Evolutionary conservation across 2,888 invertebrate species (phyloP), one percentile per base, ranked within the genome.

Genomic region (Alitta virens): DNA sequence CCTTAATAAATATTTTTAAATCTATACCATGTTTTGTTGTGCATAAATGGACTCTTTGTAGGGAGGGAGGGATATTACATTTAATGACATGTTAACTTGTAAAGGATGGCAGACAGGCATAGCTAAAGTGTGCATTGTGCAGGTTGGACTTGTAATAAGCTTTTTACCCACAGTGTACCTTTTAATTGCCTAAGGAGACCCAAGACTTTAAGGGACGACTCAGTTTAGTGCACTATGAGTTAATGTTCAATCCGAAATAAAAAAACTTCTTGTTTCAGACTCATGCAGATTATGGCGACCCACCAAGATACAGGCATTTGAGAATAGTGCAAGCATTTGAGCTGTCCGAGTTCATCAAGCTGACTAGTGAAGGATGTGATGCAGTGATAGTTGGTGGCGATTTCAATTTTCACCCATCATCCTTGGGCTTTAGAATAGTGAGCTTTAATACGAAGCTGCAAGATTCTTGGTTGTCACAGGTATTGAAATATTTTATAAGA

Each of bases 321-420:
- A 86, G 99, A 72, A 88, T 94, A 5, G 86, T 92, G 58, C 98
- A 99, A 85, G 93, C 96, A 0, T 93, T 92, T 78, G 94, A 98
- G 75, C 90, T 94, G 63, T 92, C 94, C 64, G 94, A 97, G 84
- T 94, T 98, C 81, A 90, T 99, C 63, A 89, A 90, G 74, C 86
- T 92, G 74, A 96, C 95, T 0, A 87, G 89, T 51, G 85, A 86
- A 2, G 69, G 72, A 16, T 81, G 82, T 61, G 94, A 96, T 82
- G 84, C 94, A 25, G 88, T 90, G 57, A 87, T 99, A 71, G 84
- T 98, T 62, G 94, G 91, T 24, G 99, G 99, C 1, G 99, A 99
- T 84, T 86, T 99, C 56, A 99, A 99, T 81, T 88, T 94, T 16
- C 91, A 91, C 74, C 93, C 96, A 0, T 87, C 87, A 26, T 93